Evolutionary conservation across 2,888 invertebrate genomes (phyloP).

Genomic region (Ectemnius continuus): DNA sequence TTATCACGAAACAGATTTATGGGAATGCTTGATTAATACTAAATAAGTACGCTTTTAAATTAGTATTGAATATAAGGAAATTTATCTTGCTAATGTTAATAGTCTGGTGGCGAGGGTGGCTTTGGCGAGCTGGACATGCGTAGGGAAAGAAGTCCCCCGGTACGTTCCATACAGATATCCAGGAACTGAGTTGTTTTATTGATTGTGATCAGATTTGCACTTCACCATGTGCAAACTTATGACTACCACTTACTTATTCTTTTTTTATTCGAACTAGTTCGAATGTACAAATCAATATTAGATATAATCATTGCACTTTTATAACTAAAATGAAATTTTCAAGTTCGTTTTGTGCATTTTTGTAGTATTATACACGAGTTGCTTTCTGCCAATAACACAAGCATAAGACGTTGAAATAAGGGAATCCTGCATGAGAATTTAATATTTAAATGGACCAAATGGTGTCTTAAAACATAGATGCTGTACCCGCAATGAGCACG

Average conservation of each 20-base stretch:
- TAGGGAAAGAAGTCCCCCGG: conserved; percentile 76
- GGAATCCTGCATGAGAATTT: neutral
- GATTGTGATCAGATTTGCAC: conserved; percentile 29
- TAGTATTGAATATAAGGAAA: conserved; percentile 42
- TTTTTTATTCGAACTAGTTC: conserved; percentile 4
- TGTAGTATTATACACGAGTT: conserved; percentile 36
- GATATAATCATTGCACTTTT: conserved; percentile 19
- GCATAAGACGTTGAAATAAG: neutral
- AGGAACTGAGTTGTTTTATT: conserved; percentile 39
- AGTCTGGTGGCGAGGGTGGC: conserved; percentile 77
- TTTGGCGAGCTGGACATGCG: conserved; percentile 75
- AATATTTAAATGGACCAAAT: no score
- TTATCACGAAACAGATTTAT: conserved; percentile 28
- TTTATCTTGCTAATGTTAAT: conserved; percentile 72
- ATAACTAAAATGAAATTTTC: conserved; percentile 12
- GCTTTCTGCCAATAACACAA: conserved; percentile 40
- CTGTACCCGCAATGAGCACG: no score
- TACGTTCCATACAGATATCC: conserved; percentile 68
- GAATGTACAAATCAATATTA: conserved; percentile 12
- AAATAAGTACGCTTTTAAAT: conserved; percentile 44
- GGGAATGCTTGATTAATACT: conserved; percentile 45
- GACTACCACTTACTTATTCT: conserved; percentile 15
- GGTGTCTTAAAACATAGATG: no score
- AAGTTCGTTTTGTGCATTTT: conserved; percentile 25
- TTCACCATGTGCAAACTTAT: conserved; percentile 24